Evolutionary conservation across 2,797 vertebrate species (phyloP), one percentile per base, ranked within the genome.

Genomic region (Phrynocephalus forsythii): DNA sequence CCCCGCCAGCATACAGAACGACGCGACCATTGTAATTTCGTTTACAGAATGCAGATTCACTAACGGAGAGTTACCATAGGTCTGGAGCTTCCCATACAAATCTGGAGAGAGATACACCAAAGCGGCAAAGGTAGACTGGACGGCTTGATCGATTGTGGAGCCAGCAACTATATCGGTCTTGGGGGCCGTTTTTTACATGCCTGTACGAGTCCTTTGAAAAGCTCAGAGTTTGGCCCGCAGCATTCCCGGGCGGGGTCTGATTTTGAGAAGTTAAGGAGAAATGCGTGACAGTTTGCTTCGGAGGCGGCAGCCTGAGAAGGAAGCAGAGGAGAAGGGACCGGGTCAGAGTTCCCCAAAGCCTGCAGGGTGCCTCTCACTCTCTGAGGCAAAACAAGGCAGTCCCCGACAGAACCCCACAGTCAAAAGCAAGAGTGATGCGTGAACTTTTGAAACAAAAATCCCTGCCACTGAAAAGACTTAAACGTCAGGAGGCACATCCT

Each of bases 41-140:
- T 44, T 44, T 44, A 44, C 38, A 44, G 93, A 94, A 68, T 11
- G 24, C 7, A 83, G 77, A 83, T 89, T 94, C 87, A 88, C 94
- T 93, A 92, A 94, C 93, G 92, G 93, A 92, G 92, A 97, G 95
- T 98, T 98, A 99, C 99, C 98, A 92, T 98, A 98, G 96, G 89
- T 97, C 90, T 95, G 97, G 90, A 99, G 97, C 92, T 98, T 97
- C 88, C 96, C 95, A 95, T 96, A 98, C 91, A 99, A 98, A 90
- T 97, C 97, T 87, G 99, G 98, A 84, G 98, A 98, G 96, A 99
- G 98, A 97, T 99, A 99, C 86, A 99, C 96, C 98, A 99, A 98
- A 95, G 97, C 97, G 68, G 98, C 98, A 98, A 99, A 99, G 87
- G 98, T 98, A 92, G 98, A 98, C 92, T 99, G 99, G 93, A 99